phyloP scores from a whole-genome alignment of 2,888 invertebrate genomes.

The Choreutis nemorana region DNA sequence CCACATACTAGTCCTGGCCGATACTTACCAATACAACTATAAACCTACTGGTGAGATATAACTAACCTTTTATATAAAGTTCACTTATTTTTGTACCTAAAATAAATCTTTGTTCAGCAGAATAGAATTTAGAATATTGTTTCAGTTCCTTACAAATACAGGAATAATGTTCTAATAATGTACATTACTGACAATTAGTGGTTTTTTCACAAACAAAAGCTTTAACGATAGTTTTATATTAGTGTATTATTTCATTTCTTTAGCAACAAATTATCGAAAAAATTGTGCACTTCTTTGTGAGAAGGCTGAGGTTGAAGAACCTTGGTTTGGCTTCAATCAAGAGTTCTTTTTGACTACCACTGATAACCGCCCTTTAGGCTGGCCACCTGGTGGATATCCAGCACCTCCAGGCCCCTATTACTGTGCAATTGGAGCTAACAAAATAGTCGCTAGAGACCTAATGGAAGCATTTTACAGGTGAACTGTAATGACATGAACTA shows the following conservation, averaged over 20 bases:
- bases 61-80: neutral
- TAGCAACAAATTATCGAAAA: conserved; percentile 44
- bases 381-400: conserved; percentile 75
- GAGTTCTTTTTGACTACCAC: conserved; percentile 51
- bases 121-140: too few relatives aligned
- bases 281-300: conserved; percentile 58
- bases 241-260: conserved; percentile 2
- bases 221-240: neutral
- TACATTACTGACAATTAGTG: too few relatives aligned
- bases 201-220: neutral
- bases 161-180: too few relatives aligned
- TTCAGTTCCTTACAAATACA: too few relatives aligned
- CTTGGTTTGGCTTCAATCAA: conserved; percentile 81
- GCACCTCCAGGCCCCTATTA: conserved; percentile 82
- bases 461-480: conserved; percentile 77
- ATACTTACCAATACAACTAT: conserved; percentile 74
- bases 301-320: conserved; percentile 67
- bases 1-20: conserved; percentile 79
- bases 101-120: too few relatives aligned
- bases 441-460: conserved; percentile 80
- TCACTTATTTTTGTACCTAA: neutral
- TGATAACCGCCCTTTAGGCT: conserved; percentile 72
- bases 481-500: neutral
- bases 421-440: conserved; percentile 82
- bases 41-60: conserved; percentile 39